Base-by-base conservation (phyloP, 2,113 vertebrate species). In the Crotalus horridus region DNA sequence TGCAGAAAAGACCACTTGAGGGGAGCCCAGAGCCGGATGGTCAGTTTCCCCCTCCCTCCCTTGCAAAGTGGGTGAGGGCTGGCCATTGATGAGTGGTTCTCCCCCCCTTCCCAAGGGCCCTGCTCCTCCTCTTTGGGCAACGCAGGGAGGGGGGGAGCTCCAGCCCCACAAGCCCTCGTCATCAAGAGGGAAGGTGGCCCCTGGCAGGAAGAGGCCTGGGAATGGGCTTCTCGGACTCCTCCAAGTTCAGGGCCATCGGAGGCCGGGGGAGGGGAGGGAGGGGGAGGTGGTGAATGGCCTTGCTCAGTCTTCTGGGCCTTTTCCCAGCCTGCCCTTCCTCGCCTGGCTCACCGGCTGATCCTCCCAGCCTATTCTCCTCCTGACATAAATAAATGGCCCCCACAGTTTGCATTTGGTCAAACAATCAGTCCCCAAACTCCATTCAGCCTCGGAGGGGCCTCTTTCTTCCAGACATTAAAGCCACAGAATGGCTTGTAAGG, bases 321-420 rank as follows among this genome's bases (percentile, higher is more conserved):
- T 96, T 94, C 85, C 91, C 85, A 61, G 10, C 48, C 89, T 81
- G 89, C 96, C 96, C 96, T 96, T 94, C 15, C 85, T 93, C 94
- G 96, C 97, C 96, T 94, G 93, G 93, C 95, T 46, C 0, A 96
- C 97, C 96, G 96, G 96, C 96, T 96, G 97, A 97, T 97, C 95
- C 96, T 94, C 85, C 95, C 88, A 89, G 95, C 93, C 96, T 94
- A 97, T 97, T 97, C 97, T 97, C 93, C 95, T 94, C 92, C 96
- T 97, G 97, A 97, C 97, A 96, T 95, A 96, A 97, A 97, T 97
- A 97, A 97, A 97, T 97, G 96, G 96, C 96, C 96, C 95, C 96
- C 97, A 96, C 96, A 92, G 96, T 93, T 94, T 87, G 96, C 95
- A 92, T 96, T 81, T n/a, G 33, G 96, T 94, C 94, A 96, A 96